Evolutionary conservation across 2,888 invertebrate species (phyloP).

Genomic region (Tinea trinotella): DNA sequence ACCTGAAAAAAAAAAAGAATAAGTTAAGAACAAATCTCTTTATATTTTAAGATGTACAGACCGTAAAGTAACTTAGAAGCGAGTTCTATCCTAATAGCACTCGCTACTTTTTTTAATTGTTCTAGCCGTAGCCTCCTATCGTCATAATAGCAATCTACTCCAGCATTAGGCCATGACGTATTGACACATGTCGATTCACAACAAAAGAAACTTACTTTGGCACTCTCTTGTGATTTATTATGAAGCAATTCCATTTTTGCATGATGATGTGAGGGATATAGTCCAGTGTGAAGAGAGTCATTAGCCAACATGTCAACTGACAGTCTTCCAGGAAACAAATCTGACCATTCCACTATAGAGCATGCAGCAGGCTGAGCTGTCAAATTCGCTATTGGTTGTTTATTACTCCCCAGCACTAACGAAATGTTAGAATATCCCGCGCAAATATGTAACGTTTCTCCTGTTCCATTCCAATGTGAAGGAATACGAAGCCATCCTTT

Average conservation of each 20-base stretch:
- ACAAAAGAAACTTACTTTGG: slow-evolving; percentile 72
- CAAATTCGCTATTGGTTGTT: slow-evolving; percentile 73
- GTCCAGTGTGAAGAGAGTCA: slow-evolving; percentile 68
- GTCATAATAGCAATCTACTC: no score
- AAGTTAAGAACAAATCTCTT: no score
- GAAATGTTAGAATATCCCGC: slow-evolving; percentile 84
- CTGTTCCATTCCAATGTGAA: slow-evolving; percentile 76
- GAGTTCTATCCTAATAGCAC: no score
- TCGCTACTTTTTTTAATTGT: no score
- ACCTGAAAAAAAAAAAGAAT: slow-evolving; percentile 49
- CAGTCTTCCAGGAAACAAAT: slow-evolving; percentile 75
- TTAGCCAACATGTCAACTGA: slow-evolving; percentile 79
- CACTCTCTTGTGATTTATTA: slow-evolving; percentile 79
- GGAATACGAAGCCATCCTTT: slow-evolving; percentile 89
- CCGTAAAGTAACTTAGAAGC: no score
- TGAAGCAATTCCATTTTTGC: slow-evolving; percentile 89
- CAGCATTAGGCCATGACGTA: no score
- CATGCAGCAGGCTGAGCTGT: slow-evolving; percentile 81
- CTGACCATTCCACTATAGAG: slow-evolving; percentile 77
- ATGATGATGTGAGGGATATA: slow-evolving; percentile 77
- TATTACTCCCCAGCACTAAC: slow-evolving; percentile 66
- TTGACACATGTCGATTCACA: no score
- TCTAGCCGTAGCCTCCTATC: no score
- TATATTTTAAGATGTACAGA: no score
- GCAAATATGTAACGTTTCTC: slow-evolving; percentile 82